Conservation (phyloP, 2,888 invertebrate species). For the Brachynemurus nebulosus region DNA sequence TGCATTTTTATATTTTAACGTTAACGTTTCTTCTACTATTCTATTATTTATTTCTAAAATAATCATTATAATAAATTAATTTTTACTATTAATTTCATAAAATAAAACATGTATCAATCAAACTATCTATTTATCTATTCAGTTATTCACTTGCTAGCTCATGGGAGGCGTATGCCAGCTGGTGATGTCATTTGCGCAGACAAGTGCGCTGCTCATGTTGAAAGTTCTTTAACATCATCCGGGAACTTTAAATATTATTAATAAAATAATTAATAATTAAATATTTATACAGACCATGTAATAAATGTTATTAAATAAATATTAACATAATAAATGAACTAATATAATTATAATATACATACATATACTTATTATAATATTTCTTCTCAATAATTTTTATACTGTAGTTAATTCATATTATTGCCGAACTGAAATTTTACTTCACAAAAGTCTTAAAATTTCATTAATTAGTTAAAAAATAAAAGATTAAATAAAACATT, state of each 20-base stretch:
- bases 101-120: conserved; percentile 15
- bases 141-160: conserved; percentile 17
- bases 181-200: conserved; percentile 9
- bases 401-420: no score
- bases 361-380: no score
- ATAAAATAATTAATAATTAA: no score
- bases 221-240: background rate
- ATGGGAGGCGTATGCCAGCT: conserved; percentile 23
- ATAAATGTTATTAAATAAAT: no score
- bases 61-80: conserved; percentile 54
- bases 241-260: conserved; percentile 3
- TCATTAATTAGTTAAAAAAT: no score
- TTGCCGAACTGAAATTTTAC: no score
- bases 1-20: conserved; percentile 91
- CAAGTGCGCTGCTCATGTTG: conserved; percentile 7
- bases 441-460: no score
- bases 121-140: conserved; percentile 11
- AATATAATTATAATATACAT: no score
- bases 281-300: no score
- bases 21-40: conserved; percentile 94
- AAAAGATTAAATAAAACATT: no score
- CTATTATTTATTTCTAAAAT: conserved; percentile 98
- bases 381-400: no score
- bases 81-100: conserved; percentile 11
- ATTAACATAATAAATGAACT: no score